Evolutionary conservation across 1,140 invertebrate genomes (phyloP).

Genomic region (Drosophila nikananu): DNA sequence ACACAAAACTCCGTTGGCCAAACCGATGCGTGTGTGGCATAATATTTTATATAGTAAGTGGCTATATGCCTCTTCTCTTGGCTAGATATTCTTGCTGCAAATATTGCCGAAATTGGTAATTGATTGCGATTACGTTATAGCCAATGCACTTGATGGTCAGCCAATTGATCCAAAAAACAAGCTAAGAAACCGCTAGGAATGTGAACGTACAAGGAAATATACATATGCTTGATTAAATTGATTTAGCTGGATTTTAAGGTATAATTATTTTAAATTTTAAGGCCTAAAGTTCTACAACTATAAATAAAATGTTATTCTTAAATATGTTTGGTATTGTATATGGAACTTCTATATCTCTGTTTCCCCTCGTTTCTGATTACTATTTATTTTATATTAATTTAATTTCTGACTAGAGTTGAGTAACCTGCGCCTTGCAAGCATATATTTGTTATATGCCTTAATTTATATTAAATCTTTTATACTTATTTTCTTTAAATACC

Average conservation of each 20-base stretch:
- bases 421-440: no score
- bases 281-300: no score
- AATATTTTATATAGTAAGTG: constrained; percentile 21
- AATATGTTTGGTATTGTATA: not conserved
- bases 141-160: constrained; percentile 42
- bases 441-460: no score
- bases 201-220: constrained; percentile 15
- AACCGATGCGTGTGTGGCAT: constrained; percentile 41
- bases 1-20: constrained; percentile 18
- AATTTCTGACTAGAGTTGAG: no score
- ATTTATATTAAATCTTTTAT: no score
- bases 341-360: no score
- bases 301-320: not conserved
- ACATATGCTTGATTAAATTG: not conserved
- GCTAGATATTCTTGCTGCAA: constrained; percentile 7
- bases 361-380: no score
- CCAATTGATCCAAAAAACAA: constrained; percentile 29
- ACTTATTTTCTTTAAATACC: no score
- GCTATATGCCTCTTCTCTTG: not conserved
- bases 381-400: no score
- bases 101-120: constrained; percentile 35
- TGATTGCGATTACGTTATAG: constrained; percentile 36
- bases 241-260: not conserved
- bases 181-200: constrained; percentile 1
- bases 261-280: not conserved